Evolutionary conservation across 1,140 invertebrate genomes (phyloP).

Genomic region (Phymorhynchus buccinoides): DNA sequence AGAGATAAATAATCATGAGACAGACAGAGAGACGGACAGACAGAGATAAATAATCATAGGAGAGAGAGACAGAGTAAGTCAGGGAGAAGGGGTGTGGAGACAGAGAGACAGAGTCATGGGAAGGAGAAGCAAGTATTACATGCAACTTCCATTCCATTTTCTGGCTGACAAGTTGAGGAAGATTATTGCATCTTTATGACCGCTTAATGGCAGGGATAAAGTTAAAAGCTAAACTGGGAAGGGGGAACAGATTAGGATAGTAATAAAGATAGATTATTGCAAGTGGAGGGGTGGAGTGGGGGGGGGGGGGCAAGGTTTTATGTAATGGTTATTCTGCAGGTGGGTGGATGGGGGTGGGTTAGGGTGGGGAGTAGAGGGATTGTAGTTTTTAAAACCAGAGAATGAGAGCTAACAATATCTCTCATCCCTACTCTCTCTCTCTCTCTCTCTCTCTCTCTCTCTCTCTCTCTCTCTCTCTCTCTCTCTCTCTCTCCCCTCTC

Average conservation of each 20-base stretch:
- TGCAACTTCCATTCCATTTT: neutral
- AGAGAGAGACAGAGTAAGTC: neutral
- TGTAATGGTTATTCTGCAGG: neutral
- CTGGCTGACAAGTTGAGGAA: too few species aligned
- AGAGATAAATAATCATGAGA: neutral
- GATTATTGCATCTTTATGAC: too few species aligned
- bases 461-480: constrained; percentile 17
- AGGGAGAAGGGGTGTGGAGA: neutral
- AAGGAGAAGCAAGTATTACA: neutral
- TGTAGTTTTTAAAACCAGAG: neutral
- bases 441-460: constrained; percentile 10
- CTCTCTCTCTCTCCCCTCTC: too few species aligned
- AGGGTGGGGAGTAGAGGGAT: too few species aligned
- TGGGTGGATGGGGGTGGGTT: neutral
- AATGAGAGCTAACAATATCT: too few species aligned
- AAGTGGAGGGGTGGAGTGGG: neutral
- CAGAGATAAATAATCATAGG: too few species aligned
- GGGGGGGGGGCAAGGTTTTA: neutral
- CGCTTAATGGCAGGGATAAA: too few species aligned
- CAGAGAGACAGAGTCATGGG: neutral
- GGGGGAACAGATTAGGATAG: too few species aligned
- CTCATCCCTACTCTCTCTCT: neutral
- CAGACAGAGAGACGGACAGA: neutral
- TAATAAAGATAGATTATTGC: too few species aligned
- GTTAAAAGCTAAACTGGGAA: too few species aligned